A percentile compares a stretch with the other conserved stretches of the same genome.
Evolutionary conservation across 64 coral and sea anemone genomes (phyloP).

Genomic region (Stichodactyla mertensii): DNA sequence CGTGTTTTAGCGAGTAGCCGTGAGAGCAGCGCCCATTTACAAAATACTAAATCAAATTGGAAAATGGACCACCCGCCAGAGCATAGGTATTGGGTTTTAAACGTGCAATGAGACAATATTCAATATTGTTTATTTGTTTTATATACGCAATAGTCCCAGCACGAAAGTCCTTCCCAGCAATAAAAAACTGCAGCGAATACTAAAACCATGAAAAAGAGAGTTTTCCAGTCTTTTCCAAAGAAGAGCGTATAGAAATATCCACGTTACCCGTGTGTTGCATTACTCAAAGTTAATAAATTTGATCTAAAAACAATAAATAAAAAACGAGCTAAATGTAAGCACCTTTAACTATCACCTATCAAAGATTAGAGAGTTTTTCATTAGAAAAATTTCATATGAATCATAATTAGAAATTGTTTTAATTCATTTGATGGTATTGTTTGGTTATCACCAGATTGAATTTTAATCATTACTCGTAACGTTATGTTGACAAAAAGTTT

Average conservation of each 20-base stretch:
- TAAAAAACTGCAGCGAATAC: neutral
- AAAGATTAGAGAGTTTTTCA: neutral
- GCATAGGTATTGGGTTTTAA: constrained; percentile 3
- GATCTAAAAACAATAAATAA: neutral
- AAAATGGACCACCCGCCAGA: constrained; percentile 17
- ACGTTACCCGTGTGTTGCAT: neutral
- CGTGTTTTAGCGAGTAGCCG: neutral
- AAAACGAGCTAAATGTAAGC: neutral
- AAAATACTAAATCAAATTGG: constrained; percentile 4
- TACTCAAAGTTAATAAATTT: constrained; percentile 13
- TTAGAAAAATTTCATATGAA: constrained; percentile 5
- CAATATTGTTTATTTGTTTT: constrained; percentile 8
- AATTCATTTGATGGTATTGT: constrained; percentile 18
- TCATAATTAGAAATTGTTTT: constrained; percentile 3
- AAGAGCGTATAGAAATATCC: neutral
- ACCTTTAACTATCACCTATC: neutral
- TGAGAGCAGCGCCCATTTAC: neutral
- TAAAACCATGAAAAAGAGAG: neutral
- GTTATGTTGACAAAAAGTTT: constrained; percentile 16
- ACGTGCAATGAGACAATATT: constrained; percentile 3
- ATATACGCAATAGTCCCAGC: neutral
- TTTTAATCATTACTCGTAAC: constrained; percentile 11
- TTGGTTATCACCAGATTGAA: constrained; percentile 21
- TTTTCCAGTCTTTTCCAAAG: neutral
- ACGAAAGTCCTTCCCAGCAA: neutral